phyloP scores from a whole-genome alignment of 2,113 vertebrate species.

The Casuarius casuarius region DNA sequence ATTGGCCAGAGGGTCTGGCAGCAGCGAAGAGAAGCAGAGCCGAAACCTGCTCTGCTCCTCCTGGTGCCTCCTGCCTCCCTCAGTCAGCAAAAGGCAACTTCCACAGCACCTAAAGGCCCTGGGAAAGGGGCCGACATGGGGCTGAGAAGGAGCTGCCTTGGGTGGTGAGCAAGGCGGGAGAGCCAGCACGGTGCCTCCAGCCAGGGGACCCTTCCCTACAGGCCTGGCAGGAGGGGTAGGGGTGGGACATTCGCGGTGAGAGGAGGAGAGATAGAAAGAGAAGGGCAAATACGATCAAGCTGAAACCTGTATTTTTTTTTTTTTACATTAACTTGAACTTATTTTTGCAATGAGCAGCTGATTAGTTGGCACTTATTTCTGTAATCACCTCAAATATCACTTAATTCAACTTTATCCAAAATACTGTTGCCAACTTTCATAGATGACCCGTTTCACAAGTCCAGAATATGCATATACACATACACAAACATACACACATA shows the following conservation, averaged over 20 bases:
- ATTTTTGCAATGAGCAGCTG: not conserved
- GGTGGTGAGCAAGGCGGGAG: not conserved
- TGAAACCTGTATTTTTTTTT: not conserved
- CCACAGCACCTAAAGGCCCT: not conserved
- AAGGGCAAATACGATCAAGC: fast-evolving
- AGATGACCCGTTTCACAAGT: not conserved
- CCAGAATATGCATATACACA: not conserved
- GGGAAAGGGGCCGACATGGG: fast-evolving
- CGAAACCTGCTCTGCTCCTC: not conserved
- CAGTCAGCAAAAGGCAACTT: not conserved
- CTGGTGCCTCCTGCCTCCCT: not conserved
- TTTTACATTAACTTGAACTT: not conserved
- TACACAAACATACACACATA: not conserved
- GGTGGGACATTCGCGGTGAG: fast-evolving
- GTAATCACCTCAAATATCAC: not conserved
- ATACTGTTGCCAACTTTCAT: not conserved
- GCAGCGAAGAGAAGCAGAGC: not conserved
- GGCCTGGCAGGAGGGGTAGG: not conserved
- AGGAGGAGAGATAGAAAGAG: fast-evolving
- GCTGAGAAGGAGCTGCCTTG: not conserved
- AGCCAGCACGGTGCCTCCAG: not conserved
- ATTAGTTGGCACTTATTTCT: not conserved
- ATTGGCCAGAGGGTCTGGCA: not conserved
- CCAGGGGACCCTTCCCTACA: not conserved
- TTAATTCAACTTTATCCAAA: not conserved